These are phyloP conservation scores for Drosophila eohydei DNA, from an alignment of 2,888 invertebrate species.

Conservation along the genomic window DNA sequence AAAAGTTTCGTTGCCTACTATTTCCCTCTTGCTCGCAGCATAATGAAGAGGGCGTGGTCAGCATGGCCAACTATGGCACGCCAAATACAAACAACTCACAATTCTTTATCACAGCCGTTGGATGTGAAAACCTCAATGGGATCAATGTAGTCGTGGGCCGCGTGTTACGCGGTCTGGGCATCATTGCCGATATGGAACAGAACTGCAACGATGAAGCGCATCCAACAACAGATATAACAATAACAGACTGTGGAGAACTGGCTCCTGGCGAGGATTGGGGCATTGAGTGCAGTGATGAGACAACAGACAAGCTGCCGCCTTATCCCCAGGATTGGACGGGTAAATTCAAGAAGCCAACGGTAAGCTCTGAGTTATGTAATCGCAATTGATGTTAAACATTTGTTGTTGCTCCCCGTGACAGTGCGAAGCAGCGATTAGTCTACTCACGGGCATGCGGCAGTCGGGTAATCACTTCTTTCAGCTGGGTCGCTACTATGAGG, in stretches of 20 bases:
- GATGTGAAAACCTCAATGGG: slow-evolving; percentile 91
- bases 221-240: slow-evolving; percentile 88
- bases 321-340: slow-evolving; percentile 91
- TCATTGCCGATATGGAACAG: slow-evolving; percentile 90
- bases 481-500: slow-evolving; percentile 87
- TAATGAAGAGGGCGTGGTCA: slow-evolving; percentile 87
- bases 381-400: background rate
- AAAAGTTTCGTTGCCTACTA: background rate
- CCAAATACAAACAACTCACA: slow-evolving; percentile 96
- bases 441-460: slow-evolving; percentile 88
- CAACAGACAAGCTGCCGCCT: slow-evolving; percentile 90
- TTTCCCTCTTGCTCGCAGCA: slow-evolving; percentile 85
- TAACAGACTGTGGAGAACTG: slow-evolving; percentile 91
- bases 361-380: slow-evolving; percentile 44
- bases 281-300: slow-evolving; percentile 89
- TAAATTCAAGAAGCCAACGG: slow-evolving; percentile 67
- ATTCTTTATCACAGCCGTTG: slow-evolving; percentile 94
- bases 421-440: slow-evolving; percentile 85
- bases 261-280: slow-evolving; percentile 88
- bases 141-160: slow-evolving; percentile 93
- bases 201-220: slow-evolving; percentile 87
- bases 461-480: slow-evolving; percentile 90
- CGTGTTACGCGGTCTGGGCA: slow-evolving; percentile 91
- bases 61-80: slow-evolving; percentile 92
- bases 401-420: slow-evolving; percentile 64